Conservation (phyloP, 2,888 invertebrate genomes). For the Phengaris arion region DNA sequence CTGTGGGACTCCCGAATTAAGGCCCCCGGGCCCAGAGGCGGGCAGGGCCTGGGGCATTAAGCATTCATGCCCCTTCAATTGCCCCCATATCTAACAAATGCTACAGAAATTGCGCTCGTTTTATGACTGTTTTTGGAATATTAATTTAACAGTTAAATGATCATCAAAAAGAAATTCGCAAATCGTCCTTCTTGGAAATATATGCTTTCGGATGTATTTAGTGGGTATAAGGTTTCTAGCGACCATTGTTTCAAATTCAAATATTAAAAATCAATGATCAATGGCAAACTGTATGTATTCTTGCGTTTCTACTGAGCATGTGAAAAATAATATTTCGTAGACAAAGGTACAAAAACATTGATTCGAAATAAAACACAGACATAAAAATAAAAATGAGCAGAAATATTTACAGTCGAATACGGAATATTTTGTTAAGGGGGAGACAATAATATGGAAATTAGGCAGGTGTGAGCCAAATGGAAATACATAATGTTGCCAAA, state of each 20-base stretch:
- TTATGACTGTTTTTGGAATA: conserved; percentile 39
- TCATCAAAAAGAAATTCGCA: background rate
- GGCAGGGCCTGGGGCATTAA: conserved; percentile 55
- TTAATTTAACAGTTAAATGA: background rate
- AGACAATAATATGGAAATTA: conserved; percentile 40
- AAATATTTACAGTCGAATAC: conserved; percentile 24
- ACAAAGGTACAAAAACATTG: background rate
- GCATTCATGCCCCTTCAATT: conserved; percentile 68
- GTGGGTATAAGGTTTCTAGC: background rate
- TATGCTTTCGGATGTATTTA: background rate
- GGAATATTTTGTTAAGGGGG: conserved; percentile 31
- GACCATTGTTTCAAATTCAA: background rate
- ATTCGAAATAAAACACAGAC: background rate
- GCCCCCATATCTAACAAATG: conserved; percentile 59
- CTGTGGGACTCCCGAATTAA: conserved; percentile 58
- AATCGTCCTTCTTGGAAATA: background rate
- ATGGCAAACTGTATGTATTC: too few species aligned
- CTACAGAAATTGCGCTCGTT: conserved; percentile 43
- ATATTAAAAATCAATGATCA: background rate
- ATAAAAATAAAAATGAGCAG: background rate
- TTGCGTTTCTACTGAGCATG: too few species aligned
- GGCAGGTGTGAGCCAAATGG: conserved; percentile 31
- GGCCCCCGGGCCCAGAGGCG: conserved; percentile 46
- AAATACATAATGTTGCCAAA: conserved; percentile 24
- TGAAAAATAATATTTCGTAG: too few species aligned